Evolutionary conservation across 92 coral and sea anemone genomes (phyloP).

Genomic region (Actinostola sp.): DNA sequence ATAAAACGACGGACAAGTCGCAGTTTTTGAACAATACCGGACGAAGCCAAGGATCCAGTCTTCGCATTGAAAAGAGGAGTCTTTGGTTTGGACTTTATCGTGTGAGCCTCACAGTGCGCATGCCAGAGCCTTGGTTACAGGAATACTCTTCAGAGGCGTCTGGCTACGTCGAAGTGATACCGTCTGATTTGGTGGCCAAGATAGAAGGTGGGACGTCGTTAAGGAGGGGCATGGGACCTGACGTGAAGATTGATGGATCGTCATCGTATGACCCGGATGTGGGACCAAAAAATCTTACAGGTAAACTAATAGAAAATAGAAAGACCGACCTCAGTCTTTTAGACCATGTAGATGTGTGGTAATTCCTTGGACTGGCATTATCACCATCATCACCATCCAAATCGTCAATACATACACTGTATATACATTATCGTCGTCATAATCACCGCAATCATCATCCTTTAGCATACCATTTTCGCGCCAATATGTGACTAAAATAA

Average conservation of each 20-base stretch:
- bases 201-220: conserved; percentile 64
- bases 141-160: conserved; percentile 41
- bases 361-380: too few relatives aligned
- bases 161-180: conserved; percentile 50
- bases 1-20: conserved; percentile 3
- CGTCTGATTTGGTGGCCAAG: conserved; percentile 44
- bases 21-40: not conserved
- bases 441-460: too few relatives aligned
- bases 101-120: conserved; percentile 45
- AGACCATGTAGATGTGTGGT: too few relatives aligned
- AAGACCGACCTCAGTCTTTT: too few relatives aligned
- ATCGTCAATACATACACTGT: too few relatives aligned
- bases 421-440: too few relatives aligned
- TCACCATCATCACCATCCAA: not conserved
- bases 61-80: conserved; percentile 33
- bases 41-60: not conserved
- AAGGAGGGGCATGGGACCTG: conserved; percentile 52
- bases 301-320: conserved; percentile 9
- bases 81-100: conserved; percentile 53
- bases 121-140: conserved; percentile 43
- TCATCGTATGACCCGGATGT: conserved; percentile 70
- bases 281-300: conserved; percentile 46
- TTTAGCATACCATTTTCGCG: too few relatives aligned
- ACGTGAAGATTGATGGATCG: conserved; percentile 36
- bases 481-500: too few relatives aligned